Percentiles rank a stretch among this genome's conserved stretches.
Evolutionary conservation across 2,113 vertebrate species (phyloP).

Genomic region (Sorex fumeus): DNA sequence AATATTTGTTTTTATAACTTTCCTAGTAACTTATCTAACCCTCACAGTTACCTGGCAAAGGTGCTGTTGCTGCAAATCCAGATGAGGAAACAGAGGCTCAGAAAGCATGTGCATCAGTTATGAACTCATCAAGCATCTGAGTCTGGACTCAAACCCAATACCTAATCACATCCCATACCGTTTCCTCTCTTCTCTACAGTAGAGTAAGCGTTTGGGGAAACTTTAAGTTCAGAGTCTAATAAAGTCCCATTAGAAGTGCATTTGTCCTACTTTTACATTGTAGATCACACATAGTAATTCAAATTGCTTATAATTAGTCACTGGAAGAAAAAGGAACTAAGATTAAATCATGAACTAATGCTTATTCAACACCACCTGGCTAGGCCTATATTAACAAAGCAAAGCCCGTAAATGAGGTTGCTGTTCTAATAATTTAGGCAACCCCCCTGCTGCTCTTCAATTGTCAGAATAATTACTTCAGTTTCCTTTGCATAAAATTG

Average conservation of each 20-base stretch:
- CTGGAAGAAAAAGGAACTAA: conserved; percentile 80
- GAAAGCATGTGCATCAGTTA: neutral
- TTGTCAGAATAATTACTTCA: conserved; percentile 68
- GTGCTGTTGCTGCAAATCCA: conserved; percentile 3
- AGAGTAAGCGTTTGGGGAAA: conserved; percentile 2
- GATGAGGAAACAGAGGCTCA: neutral
- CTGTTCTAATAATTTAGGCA: conserved; percentile 80
- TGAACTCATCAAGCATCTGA: neutral
- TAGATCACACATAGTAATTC: conserved; percentile 79
- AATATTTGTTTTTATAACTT: conserved; percentile 37
- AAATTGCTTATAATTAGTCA: conserved; percentile 84
- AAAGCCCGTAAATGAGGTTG: conserved; percentile 72
- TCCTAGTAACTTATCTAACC: conserved; percentile 11
- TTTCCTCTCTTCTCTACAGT: neutral
- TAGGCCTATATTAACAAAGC: conserved; percentile 82
- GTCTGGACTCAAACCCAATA: neutral
- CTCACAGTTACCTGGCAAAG: neutral
- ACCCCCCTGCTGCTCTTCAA: conserved; percentile 57
- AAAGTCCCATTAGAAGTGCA: conserved; percentile 73
- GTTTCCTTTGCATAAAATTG: conserved; percentile 30
- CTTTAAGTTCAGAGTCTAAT: conserved; percentile 64
- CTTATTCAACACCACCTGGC: conserved; percentile 84
- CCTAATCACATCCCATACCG: neutral
- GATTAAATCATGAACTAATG: conserved; percentile 84
- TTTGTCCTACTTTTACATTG: conserved; percentile 75